Base-by-base conservation (phyloP, 2,888 invertebrate species). In the Lasioglossum malachurum region DNA sequence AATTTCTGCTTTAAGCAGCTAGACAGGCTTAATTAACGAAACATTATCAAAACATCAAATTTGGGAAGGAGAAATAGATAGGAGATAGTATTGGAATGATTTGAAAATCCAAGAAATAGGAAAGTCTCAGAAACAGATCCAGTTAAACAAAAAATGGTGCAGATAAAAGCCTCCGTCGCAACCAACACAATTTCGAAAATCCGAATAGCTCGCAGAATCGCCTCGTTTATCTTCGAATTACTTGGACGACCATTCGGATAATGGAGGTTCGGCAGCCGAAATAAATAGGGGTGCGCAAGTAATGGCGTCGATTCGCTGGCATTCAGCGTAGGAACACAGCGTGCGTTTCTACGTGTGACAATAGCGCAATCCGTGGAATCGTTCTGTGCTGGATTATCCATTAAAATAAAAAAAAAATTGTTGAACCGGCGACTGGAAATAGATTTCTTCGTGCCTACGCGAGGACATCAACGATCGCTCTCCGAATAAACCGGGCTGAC, bases 301-400 rank as follows among this genome's bases (percentile, higher is more conserved):
- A 75, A 77, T 67, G 77, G 78, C 49, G 80, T 64, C 75, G 81
- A 88, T 83, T 78, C 83, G 77, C 72, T 80, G 79, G 53, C 83
- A 78, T 86, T 78, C 80, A 78, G 46, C 73, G 78, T 81, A 53
- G 80, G 12, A 46, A n/a, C 73, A 44, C 41, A 27, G 74, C 79
- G 82, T 31, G 7, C 81, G 87, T 85, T 87, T 89, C 87, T 83
- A 85, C 89, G 83, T 84, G 82, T 74, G 80, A 77, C 75, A 78
- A 77, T 79, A 44, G 77, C 79, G 84, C 74, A 67, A 78, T 90
- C 84, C 80, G 44, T 64, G 49, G 81, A 82, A 87, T 91, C 86
- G 87, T 82, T 91, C 76, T 82, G 83, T 53, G 71, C 79, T 73
- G 83, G 86, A 89, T 87, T 91, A 90, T 87, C 89, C 84, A 91